phyloP scores from a whole-genome alignment of 2,797 vertebrate genomes.

The Podargus strigoides region DNA sequence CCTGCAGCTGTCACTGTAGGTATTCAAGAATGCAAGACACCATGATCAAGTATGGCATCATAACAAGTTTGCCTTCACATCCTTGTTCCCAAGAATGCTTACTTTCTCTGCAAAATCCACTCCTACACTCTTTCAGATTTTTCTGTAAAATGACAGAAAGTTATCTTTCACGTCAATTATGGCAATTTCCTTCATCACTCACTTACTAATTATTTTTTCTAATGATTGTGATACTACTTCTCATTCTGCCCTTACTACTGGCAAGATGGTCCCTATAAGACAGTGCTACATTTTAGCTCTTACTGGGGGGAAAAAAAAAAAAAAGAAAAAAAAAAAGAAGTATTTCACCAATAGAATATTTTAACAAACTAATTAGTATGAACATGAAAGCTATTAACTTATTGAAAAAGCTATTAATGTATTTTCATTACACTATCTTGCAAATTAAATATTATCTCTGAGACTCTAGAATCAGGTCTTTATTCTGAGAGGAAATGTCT shows the following conservation, averaged over 20 bases:
- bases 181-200: background rate
- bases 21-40: background rate
- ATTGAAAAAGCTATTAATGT: conserved; percentile 54
- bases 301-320: background rate
- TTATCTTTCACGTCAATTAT: background rate
- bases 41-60: background rate
- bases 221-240: background rate
- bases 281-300: background rate
- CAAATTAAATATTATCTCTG: conserved; percentile 53
- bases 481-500: conserved; percentile 32
- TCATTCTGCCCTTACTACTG: background rate
- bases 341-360: conserved; percentile 24
- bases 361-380: conserved; percentile 56
- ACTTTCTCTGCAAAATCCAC: background rate
- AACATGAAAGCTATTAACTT: conserved; percentile 62
- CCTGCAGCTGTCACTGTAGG: background rate
- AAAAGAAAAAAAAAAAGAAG: background rate
- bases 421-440: conserved; percentile 19
- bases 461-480: conserved; percentile 29
- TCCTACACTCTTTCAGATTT: background rate
- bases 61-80: background rate
- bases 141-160: background rate
- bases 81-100: background rate
- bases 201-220: background rate
- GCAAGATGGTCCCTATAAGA: background rate